Evolutionary conservation across 2,113 vertebrate genomes (phyloP), one percentile per base, ranked within the genome.

Genomic region (Ahaetulla prasina): DNA sequence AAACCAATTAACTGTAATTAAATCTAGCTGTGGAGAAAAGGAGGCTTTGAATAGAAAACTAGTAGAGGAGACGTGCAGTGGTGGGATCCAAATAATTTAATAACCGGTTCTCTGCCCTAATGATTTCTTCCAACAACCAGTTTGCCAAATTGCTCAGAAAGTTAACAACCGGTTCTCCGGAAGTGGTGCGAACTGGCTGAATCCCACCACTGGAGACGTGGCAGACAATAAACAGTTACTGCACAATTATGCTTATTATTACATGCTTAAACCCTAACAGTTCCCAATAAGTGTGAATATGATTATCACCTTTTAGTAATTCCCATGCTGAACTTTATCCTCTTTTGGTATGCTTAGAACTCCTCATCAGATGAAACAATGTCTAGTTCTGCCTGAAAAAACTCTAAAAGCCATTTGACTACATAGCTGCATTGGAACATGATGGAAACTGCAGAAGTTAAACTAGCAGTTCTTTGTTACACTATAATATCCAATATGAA

Each of bases 381-480:
- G 47, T 22, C 4, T 35, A 35, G 47, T 55, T 90, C n/a, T 43
- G 11, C 89, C n/a, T 85, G 47, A 16, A 25, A 53, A 91, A 89
- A 18, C 2, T 14, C 35, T 45, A 55, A 54, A 85, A 39, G 23
- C 39, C 16, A 11, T 54, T 85, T 74, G 53, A 25, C 35, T 43
- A 4, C 7, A 55, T 30, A 45, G 94, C 74, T 96, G 94, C 94
- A 92, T 96, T 95, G 94, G 90, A 91, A 92, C 95, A 92, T 93
- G 93, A 95, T 94, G 1, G 74, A 93, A 96, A 95, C 95, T 95
- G 94, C 52, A 50, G 92, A 94, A 95, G 89, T 93, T 94, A 91
- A 94, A 94, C 95, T 93, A 96, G 96, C 91, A 94, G 94, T 93
- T 93, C 94, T 96, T 95, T 94, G 92, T 95, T 96, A 94, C 91